Percentiles rank a stretch among this genome's conserved stretches.
Conservation (phyloP, 2,797 vertebrate species). For the Tangara arthus region DNA sequence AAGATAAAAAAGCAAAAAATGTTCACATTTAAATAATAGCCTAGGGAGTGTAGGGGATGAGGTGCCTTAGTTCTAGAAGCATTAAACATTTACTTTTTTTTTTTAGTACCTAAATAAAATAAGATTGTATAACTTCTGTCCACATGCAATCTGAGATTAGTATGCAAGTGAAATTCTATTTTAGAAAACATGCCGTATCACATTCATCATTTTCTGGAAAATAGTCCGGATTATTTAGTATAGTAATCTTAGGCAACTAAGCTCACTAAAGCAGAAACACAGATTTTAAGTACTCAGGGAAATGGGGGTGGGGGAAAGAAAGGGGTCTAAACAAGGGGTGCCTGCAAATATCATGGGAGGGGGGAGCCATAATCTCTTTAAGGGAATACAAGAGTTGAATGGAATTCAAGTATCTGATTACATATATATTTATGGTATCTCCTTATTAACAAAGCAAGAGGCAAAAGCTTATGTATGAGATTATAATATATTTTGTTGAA, state of each 20-base stretch:
- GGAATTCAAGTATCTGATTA: neutral
- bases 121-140: neutral
- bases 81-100: neutral
- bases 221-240: neutral
- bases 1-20: neutral
- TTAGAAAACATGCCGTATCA: neutral
- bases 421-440: neutral
- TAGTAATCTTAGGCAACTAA: neutral
- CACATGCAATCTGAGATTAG: neutral
- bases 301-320: neutral
- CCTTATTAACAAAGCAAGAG: neutral
- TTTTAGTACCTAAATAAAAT: neutral
- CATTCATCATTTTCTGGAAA: neutral
- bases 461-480: neutral
- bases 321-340: neutral
- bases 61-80: neutral
- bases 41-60: neutral
- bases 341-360: neutral
- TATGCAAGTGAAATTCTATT: neutral
- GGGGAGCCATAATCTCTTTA: neutral
- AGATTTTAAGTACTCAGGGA: neutral
- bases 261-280: neutral
- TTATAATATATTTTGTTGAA: neutral
- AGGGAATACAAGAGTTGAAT: neutral
- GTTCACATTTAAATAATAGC: neutral